Conservation (phyloP, 2,888 invertebrate genomes). For the Xestia xanthographa region DNA sequence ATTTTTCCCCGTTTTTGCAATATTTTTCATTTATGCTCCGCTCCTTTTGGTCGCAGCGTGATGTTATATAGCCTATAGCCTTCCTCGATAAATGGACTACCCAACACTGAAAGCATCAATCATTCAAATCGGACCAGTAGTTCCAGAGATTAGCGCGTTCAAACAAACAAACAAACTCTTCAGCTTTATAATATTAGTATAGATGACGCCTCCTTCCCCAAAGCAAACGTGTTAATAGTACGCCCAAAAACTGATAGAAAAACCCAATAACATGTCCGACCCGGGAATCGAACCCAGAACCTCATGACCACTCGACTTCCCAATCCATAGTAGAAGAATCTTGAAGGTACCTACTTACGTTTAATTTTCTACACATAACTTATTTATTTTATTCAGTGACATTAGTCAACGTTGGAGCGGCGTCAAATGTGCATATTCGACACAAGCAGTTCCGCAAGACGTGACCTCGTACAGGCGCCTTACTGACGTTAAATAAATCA, state of each 20-base stretch:
- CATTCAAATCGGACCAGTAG: too few species aligned
- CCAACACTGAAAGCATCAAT: too few species aligned
- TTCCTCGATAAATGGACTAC: too few species aligned
- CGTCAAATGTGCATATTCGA: constrained; percentile 69
- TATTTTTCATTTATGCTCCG: too few species aligned
- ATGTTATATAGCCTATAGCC: too few species aligned
- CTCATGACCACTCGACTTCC: not conserved
- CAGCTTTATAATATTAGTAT: too few species aligned
- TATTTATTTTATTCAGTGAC: constrained; percentile 50
- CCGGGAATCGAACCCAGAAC: not conserved
- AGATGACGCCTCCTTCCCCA: too few species aligned
- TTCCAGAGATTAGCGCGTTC: too few species aligned
- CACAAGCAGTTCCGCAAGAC: constrained; percentile 71
- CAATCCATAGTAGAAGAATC: not conserved
- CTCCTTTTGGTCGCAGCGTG: too few species aligned
- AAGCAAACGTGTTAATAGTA: not conserved
- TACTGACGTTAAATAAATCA: constrained; percentile 78
- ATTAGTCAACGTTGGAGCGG: constrained; percentile 43
- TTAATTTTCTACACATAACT: constrained; percentile 28
- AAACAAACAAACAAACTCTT: too few species aligned
- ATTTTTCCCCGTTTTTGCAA: too few species aligned
- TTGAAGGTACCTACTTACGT: not conserved
- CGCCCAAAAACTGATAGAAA: not conserved
- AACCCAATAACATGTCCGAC: not conserved
- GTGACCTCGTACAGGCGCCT: constrained; percentile 80